Conservation (phyloP, 2,797 vertebrate species). For the Oophaga sylvatica region DNA sequence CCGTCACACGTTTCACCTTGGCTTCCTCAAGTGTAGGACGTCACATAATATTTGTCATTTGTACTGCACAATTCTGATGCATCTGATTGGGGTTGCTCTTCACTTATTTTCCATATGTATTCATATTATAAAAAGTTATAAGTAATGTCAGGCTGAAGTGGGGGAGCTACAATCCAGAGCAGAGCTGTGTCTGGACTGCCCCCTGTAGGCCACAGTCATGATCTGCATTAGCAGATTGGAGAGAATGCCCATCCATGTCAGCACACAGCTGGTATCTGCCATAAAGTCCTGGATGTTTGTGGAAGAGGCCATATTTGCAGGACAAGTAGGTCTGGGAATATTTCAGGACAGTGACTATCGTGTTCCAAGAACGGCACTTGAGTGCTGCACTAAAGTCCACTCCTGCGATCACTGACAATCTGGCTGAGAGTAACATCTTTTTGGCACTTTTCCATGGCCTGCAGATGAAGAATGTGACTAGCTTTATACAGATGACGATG, state of each 20-base stretch:
- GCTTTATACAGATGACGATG: background rate
- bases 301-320: too few relatives aligned
- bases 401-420: background rate
- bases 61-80: too few relatives aligned
- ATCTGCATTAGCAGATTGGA: background rate
- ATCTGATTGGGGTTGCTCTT: too few relatives aligned
- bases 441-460: slow-evolving; percentile 17
- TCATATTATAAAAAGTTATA: background rate
- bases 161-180: background rate
- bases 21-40: too few relatives aligned
- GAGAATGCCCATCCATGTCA: too few relatives aligned
- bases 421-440: background rate
- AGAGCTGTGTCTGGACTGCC: background rate
- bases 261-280: background rate
- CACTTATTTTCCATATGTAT: too few relatives aligned
- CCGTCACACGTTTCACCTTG: too few relatives aligned
- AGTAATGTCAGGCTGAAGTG: background rate
- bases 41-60: too few relatives aligned
- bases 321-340: too few relatives aligned
- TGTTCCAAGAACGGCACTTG: background rate
- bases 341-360: background rate
- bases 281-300: too few relatives aligned
- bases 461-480: background rate
- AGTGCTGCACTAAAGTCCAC: background rate
- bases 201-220: background rate